phyloP scores from a whole-genome alignment of 2,113 vertebrate genomes.

The Motacilla tschutschensis region DNA sequence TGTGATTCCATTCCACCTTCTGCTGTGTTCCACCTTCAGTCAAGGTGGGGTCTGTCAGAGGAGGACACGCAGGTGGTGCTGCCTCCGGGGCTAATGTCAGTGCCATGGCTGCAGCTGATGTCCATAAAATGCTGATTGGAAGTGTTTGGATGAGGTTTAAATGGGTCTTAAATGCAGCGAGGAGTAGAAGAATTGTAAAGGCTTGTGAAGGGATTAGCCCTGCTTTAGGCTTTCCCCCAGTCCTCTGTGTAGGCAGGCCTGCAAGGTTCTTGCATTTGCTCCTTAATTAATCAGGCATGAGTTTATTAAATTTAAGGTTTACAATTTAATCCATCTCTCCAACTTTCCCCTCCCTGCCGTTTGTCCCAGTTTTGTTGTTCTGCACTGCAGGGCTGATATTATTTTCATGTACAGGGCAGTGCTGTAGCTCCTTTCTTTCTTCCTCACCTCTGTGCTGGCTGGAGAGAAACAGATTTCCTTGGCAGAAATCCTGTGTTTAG shows the following conservation, averaged over 20 bases:
- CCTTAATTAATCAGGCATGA: neutral
- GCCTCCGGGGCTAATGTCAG: neutral
- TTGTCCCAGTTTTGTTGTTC: neutral
- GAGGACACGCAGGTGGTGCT: accelerated
- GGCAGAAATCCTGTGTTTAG: neutral
- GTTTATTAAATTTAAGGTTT: neutral
- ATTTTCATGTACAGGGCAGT: neutral
- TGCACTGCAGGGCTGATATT: neutral
- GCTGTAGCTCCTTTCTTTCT: neutral
- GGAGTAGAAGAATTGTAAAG: neutral
- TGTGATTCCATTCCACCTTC: accelerated
- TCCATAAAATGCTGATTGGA: accelerated
- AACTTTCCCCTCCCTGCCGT: neutral
- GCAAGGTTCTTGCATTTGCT: neutral
- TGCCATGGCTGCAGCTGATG: neutral
- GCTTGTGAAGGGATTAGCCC: neutral
- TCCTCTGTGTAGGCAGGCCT: neutral
- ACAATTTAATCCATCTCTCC: too few species aligned
- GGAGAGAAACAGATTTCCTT: neutral
- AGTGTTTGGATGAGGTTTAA: neutral
- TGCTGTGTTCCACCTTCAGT: neutral
- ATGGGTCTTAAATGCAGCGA: neutral
- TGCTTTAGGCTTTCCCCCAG: neutral
- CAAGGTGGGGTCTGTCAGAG: accelerated
- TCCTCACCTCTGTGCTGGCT: neutral